Conservation (phyloP, 2,797 vertebrate genomes). For the Sebastes aleutianus region DNA sequence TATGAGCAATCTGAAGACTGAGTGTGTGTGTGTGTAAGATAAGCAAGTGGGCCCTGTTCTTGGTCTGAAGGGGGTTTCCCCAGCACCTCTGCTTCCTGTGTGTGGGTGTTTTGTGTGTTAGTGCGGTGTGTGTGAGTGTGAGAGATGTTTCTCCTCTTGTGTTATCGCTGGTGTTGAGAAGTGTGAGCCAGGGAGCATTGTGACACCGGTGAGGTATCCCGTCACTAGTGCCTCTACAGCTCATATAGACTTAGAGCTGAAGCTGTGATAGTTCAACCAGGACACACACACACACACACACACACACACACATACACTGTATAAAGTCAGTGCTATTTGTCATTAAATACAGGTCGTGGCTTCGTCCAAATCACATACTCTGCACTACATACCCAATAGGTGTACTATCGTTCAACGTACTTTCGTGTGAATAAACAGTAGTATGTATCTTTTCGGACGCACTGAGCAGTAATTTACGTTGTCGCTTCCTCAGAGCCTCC, state of each 20-base stretch:
- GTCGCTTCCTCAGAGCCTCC: no score
- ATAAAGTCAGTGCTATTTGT: not conserved
- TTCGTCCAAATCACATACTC: no score
- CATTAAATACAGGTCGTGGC: not conserved
- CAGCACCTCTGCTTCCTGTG: conserved; percentile 48
- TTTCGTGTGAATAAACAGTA: no score
- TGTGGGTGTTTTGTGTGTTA: conserved; percentile 16
- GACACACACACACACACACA: not conserved
- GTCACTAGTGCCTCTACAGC: not conserved
- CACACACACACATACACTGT: not conserved
- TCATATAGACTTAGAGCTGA: not conserved
- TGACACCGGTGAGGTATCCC: conserved; percentile 43
- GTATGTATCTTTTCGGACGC: no score
- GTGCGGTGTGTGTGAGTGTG: not conserved
- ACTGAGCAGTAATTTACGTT: no score
- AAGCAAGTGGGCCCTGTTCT: conserved; percentile 43
- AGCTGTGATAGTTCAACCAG: not conserved
- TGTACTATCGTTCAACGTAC: no score
- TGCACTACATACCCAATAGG: no score
- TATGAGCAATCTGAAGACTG: conserved; percentile 15
- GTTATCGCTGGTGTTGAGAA: conserved; percentile 74
- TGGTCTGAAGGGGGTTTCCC: conserved; percentile 55
- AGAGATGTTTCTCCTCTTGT: conserved; percentile 50
- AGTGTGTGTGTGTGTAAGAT: conserved; percentile 27
- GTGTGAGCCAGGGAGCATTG: conserved; percentile 54